Evolutionary conservation across 1,140 invertebrate species (phyloP).

Genomic region (Atta texana): DNA sequence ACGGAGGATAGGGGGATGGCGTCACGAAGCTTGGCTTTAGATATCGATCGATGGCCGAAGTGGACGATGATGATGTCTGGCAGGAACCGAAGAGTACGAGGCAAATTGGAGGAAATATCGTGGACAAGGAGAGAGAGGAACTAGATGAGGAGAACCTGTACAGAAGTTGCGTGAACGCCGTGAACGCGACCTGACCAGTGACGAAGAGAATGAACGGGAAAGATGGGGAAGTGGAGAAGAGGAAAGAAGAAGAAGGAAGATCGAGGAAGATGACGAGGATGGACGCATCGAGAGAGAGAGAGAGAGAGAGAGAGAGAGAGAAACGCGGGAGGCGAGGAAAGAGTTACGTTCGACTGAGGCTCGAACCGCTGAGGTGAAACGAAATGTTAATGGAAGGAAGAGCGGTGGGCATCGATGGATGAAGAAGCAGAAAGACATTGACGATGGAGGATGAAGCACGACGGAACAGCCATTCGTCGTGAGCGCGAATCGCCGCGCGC

Average conservation of each 20-base stretch:
- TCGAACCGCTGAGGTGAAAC: constrained; percentile 63
- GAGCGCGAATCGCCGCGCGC: constrained; percentile 53
- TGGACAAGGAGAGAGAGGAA: constrained; percentile 63
- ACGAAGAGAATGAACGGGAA: constrained; percentile 57
- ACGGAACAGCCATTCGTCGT: constrained; percentile 59
- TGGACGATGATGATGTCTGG: constrained; percentile 61
- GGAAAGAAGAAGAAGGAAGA: constrained; percentile 61
- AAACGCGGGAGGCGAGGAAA: constrained; percentile 3
- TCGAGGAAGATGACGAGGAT: constrained; percentile 67
- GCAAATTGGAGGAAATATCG: constrained; percentile 67
- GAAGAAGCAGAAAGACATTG: constrained; percentile 53
- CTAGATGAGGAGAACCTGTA: constrained; percentile 49
- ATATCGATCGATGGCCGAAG: constrained; percentile 69
- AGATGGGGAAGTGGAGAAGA: constrained; percentile 21
- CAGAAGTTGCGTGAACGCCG: constrained; percentile 61
- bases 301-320: neutral
- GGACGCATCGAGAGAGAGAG: neutral
- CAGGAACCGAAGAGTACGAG: constrained; percentile 61
- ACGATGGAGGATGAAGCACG: constrained; percentile 61
- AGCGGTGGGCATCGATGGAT: constrained; percentile 54
- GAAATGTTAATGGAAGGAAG: constrained; percentile 63
- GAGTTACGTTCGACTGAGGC: constrained; percentile 42
- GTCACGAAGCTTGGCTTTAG: constrained; percentile 41
- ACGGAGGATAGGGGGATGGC: constrained; percentile 33
- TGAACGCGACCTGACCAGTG: constrained; percentile 57